phyloP scores from a whole-genome alignment of 2,888 invertebrate species.

The Coelopa pilipes region DNA sequence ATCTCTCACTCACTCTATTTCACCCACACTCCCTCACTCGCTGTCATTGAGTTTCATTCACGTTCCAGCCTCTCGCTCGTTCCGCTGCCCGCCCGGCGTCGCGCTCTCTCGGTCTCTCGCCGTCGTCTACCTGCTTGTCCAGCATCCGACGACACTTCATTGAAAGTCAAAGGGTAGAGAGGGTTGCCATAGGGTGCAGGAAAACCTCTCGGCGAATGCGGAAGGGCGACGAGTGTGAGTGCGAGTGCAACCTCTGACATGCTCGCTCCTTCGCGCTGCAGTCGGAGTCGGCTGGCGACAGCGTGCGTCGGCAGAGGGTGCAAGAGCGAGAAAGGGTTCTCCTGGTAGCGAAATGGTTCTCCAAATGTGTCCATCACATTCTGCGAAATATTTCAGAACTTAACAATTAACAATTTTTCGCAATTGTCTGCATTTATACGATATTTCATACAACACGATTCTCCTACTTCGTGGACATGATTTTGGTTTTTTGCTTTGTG shows the following conservation, averaged over 20 bases:
- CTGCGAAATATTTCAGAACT: conserved; percentile 1
- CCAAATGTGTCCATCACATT: conserved; percentile 14
- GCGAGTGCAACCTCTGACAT: conserved; percentile 19
- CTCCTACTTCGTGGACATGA: background rate
- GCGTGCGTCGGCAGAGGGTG: conserved; percentile 1
- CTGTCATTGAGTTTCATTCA: conserved; percentile 25
- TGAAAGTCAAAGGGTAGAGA: conserved; percentile 27
- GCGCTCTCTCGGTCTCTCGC: conserved; percentile 10
- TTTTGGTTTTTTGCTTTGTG: background rate
- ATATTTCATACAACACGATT: background rate
- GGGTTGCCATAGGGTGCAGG: too few species aligned
- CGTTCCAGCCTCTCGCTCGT: background rate
- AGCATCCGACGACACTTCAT: background rate
- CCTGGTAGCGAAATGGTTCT: background rate
- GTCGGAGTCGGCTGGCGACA: too few species aligned
- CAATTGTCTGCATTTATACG: background rate
- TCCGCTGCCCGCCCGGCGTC: background rate
- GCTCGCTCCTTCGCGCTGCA: too few species aligned
- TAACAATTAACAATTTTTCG: background rate
- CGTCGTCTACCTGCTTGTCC: background rate
- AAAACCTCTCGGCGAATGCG: too few species aligned
- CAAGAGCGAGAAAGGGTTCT: background rate
- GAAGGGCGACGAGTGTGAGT: background rate
- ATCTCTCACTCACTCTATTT: conserved; percentile 45
- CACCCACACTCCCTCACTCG: conserved; percentile 39